Evolutionary conservation across 2,113 vertebrate species (phyloP).

Genomic region (Misgurnus mizolepis): DNA sequence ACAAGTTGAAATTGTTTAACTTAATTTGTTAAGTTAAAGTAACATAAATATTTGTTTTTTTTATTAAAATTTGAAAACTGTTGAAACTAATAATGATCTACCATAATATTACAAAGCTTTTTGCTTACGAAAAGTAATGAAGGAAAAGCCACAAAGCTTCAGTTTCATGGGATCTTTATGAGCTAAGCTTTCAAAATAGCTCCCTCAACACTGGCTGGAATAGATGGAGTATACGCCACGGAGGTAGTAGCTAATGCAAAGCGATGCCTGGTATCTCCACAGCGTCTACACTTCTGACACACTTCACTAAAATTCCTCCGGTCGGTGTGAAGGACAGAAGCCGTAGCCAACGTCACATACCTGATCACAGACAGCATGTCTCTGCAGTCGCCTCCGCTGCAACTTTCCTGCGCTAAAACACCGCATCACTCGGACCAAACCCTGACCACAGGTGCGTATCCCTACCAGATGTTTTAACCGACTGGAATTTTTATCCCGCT

Average conservation of each 20-base stretch:
- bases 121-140: no score
- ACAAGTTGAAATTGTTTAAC: no score
- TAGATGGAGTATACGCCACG: background rate
- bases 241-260: background rate
- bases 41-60: no score
- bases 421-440: conserved; percentile 52
- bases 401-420: conserved; percentile 34
- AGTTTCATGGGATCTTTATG: no score
- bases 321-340: conserved; percentile 62
- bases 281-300: conserved; percentile 67
- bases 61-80: no score
- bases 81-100: no score
- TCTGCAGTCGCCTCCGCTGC: conserved; percentile 57
- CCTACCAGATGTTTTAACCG: conserved; percentile 62
- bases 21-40: no score
- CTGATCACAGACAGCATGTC: conserved; percentile 62
- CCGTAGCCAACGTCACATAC: conserved; percentile 58
- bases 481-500: conserved; percentile 51
- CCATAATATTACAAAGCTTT: no score
- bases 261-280: conserved; percentile 36
- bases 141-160: no score
- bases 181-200: no score
- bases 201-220: background rate
- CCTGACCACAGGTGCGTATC: conserved; percentile 58
- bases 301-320: conserved; percentile 69